phyloP scores from a whole-genome alignment of 2,113 vertebrate genomes.

The human (Homo sapiens) region DNA sequence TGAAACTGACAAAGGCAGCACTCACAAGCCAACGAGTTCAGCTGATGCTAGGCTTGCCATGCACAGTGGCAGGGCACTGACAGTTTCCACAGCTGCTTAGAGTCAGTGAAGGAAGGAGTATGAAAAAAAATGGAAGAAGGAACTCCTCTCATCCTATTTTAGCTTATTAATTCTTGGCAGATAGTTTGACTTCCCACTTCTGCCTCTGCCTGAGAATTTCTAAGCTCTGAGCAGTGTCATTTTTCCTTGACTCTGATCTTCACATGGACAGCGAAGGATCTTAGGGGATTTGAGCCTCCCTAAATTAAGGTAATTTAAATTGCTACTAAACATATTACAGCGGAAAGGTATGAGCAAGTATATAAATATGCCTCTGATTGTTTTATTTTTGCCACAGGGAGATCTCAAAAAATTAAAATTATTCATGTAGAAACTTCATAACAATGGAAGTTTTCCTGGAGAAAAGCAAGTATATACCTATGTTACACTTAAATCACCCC shows the following conservation, averaged over 20 bases:
- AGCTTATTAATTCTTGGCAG: conserved; percentile 11
- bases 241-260: not conserved
- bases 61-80: not conserved
- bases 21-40: not conserved
- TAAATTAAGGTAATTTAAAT: not conserved
- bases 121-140: not conserved
- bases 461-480: conserved; percentile 36
- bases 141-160: not conserved
- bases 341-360: not conserved
- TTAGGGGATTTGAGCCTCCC: not conserved
- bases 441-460: not conserved
- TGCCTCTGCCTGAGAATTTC: fast-evolving
- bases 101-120: not conserved
- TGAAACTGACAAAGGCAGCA: not conserved
- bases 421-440: not conserved
- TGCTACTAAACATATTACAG: not conserved
- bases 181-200: not conserved
- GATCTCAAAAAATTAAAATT: conserved; percentile 53
- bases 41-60: not conserved
- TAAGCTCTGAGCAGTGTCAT: not conserved
- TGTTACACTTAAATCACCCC: not conserved
- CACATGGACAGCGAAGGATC: not conserved
- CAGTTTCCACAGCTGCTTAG: not conserved
- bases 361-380: conserved; percentile 3
- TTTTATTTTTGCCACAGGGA: conserved; percentile 35